Percentiles rank a stretch among this genome's conserved stretches.
Conservation (phyloP, 2,113 vertebrate species). For the Ptilorrhoa leucosticta region DNA sequence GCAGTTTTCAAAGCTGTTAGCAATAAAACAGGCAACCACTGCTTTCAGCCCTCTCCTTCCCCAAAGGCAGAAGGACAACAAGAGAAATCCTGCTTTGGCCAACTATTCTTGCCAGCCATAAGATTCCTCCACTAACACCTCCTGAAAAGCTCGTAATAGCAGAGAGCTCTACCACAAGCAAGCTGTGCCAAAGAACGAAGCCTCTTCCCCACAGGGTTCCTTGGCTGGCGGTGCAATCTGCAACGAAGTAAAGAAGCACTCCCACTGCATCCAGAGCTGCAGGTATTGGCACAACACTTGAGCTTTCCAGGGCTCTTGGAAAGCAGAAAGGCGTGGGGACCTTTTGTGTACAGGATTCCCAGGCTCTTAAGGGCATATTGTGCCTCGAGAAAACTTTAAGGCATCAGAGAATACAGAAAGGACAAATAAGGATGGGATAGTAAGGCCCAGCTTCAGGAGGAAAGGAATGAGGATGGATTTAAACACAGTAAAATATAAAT, state of each 20-base stretch:
- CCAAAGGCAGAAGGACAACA: neutral
- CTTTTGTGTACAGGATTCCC: neutral
- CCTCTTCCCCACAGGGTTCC: neutral
- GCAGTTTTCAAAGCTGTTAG: neutral
- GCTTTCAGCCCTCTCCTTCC: neutral
- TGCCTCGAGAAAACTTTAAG: neutral
- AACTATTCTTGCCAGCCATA: neutral
- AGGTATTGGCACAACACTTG: neutral
- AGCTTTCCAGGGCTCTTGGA: neutral
- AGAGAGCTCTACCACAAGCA: neutral
- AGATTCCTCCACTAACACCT: neutral
- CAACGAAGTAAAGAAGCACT: accelerated
- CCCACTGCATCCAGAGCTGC: neutral
- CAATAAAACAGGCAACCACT: neutral
- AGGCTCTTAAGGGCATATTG: neutral
- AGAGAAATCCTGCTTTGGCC: neutral
- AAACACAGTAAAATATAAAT: neutral
- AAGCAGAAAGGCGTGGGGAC: neutral
- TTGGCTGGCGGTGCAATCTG: neutral
- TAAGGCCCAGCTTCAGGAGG: neutral
- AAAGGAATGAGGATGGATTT: neutral
- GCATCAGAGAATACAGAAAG: neutral
- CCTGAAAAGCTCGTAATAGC: neutral
- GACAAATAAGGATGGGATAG: neutral
- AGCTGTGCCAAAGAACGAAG: neutral